Evolutionary conservation across 2,797 vertebrate species (phyloP), one percentile per base, ranked within the genome.

Genomic region (Odontamblyopus rebecca): DNA sequence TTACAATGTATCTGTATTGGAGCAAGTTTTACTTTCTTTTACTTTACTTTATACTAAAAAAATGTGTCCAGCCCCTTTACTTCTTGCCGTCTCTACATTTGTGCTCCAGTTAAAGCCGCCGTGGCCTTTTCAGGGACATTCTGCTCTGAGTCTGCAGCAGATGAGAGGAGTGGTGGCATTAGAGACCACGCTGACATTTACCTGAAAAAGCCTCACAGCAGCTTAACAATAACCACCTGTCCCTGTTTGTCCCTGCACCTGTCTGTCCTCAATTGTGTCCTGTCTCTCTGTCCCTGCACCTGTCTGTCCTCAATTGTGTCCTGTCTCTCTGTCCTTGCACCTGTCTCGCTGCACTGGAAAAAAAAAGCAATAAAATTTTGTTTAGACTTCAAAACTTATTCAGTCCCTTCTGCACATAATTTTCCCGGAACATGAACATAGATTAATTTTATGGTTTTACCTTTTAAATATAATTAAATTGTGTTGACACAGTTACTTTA

Each of bases 111-210:
- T 51, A 19, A 6, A 16, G 48, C 48, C 44, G 79, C 86, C 16
- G 1, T 73, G 68, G 63, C 48, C 71, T 73, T 73, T 56, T 1
- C 57, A 74, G 75, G 79, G 83, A 73, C 90, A 92, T 15, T 50
- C 4, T 50, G 48, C 13, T 13, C 9, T 18, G 48, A 51, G 85
- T 72, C 65, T 92, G 80, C 74, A 68, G 63, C 71, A 76, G 63
- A 80, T 71, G 82, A 84, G 82, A 87, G 83, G 71, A 80, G 53
- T 4, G 62, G 44, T 66, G 35, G 78, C 77, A 67, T 53, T 61
- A 79, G 87, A 77, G 78, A 75, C 83, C 74, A 80, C 88, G 61
- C 82, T 91, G 89, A 91, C 91, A 91, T 92, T 93, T 88, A 88
- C 76, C 75, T 78, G 76, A 73, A 75, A 66, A 74, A 74, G 66